phyloP scores from a whole-genome alignment of 1,140 invertebrate genomes.

The Ectropis grisescens region DNA sequence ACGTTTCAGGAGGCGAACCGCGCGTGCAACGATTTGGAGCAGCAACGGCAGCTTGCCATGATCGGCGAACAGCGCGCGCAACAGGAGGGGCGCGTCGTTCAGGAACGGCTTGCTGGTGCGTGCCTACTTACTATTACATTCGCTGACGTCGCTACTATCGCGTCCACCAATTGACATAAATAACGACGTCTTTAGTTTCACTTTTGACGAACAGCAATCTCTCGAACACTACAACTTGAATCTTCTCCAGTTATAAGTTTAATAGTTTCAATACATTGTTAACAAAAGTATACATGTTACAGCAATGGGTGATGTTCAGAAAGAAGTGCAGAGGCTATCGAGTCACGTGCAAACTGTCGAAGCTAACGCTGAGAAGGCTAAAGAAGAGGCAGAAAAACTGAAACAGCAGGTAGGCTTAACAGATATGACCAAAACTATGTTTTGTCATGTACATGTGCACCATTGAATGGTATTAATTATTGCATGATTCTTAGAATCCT shows the following conservation, averaged over 20 bases:
- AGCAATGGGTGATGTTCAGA: slow-evolving; percentile 41
- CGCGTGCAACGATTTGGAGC: slow-evolving; percentile 68
- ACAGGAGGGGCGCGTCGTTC: slow-evolving; percentile 33
- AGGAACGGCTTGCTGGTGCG: slow-evolving; percentile 36
- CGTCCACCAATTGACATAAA: too few species aligned
- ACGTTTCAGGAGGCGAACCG: slow-evolving; percentile 72
- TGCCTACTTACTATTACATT: neutral
- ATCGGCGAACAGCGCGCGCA: slow-evolving; percentile 40
- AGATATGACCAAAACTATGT: too few species aligned
- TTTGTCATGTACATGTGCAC: too few species aligned
- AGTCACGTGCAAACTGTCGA: slow-evolving; percentile 39
- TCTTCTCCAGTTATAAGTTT: too few species aligned
- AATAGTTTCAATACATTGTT: too few species aligned
- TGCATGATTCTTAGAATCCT: too few species aligned
- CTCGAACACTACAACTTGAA: neutral
- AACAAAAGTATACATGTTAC: slow-evolving; percentile 3
- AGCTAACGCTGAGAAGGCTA: slow-evolving; percentile 47
- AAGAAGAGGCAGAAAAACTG: slow-evolving; percentile 61
- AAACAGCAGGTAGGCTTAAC: too few species aligned
- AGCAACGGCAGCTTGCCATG: slow-evolving; percentile 56
- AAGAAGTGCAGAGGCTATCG: slow-evolving; percentile 41
- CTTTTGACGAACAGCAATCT: too few species aligned
- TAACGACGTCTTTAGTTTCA: too few species aligned
- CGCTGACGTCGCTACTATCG: too few species aligned
- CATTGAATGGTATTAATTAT: too few species aligned